Base-by-base conservation (phyloP, 1,140 invertebrate species). In the Plodia interpunctella region DNA sequence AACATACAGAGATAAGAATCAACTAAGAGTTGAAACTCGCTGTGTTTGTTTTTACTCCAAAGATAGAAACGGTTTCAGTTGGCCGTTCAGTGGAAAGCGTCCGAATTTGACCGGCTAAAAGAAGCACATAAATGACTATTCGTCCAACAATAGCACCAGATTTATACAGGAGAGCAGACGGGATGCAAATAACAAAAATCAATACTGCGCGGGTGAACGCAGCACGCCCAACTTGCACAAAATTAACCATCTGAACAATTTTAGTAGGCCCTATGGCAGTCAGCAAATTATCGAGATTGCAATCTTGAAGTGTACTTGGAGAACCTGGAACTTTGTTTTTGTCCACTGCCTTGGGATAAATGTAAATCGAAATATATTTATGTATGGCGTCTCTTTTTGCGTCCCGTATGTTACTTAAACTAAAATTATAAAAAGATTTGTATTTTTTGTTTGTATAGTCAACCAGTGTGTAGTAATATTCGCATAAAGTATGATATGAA, bases 171-270 rank as follows among this genome's bases (percentile, higher is more conserved):
- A 71, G 78, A 77, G 78, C 82, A 87, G 83, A 88, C 82, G 76
- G 76, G 82, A 87, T 87, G 82, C 81, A 88, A 87, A 88, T 88
- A 88, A 88, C 82, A 85, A 87, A 88, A 88, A 88, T 88, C 85
- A 83, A 88, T 88, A 88, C 78, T 58, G 61, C 70, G 72, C 68
- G 72, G 68, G 66, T 63, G 76, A 78, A 80, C 78, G 76, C 75
- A 72, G 70, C 66, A 62, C 65, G 72, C 68, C 70, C 76, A 76
- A 80, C 78, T 83, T 83, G 78, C 72, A 76, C 78, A 75, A 85
- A 88, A 80, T 86, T 88, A 84, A 79, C 76, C 72, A 71, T 66
- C 61, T 62, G 62, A 62, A 70, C 69, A 64, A 73, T 78, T 78
- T 77, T 74, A 75, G 64, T 69, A 70, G 66, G 68, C 62, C 65